A percentile compares a stretch with the other conserved stretches of the same genome.
These are phyloP conservation scores for Cremastobaeus sp. DNA, from an alignment of 2,888 invertebrate species.

Conservation along the genomic window DNA sequence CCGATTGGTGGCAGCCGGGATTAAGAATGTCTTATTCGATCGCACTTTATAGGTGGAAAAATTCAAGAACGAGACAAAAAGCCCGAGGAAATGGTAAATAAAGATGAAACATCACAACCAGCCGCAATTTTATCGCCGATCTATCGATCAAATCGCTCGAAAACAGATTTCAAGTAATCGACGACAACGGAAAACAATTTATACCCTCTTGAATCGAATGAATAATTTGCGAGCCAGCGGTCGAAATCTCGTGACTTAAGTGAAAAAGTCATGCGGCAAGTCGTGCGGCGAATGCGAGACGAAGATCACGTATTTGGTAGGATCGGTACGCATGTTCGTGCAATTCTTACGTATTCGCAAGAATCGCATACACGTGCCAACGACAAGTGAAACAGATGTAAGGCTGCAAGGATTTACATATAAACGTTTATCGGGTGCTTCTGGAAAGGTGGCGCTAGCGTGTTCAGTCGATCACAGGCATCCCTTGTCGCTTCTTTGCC, in stretches of 20 bases:
- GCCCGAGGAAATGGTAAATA: background rate
- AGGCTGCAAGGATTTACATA: slow-evolving; percentile 57
- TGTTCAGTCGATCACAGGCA: slow-evolving; percentile 31
- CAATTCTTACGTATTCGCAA: slow-evolving; percentile 13
- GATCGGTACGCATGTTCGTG: slow-evolving; percentile 16
- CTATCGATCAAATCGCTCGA: no score
- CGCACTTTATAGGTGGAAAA: slow-evolving; percentile 11
- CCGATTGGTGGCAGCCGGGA: slow-evolving; percentile 17
- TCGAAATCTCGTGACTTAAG: slow-evolving; percentile 20
- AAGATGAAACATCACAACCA: no score
- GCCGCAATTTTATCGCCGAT: no score
- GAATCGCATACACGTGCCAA: slow-evolving; percentile 42
- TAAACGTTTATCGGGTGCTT: slow-evolving; percentile 58
- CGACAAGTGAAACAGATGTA: slow-evolving; percentile 59
- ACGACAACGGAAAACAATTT: no score
- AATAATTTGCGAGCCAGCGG: slow-evolving; percentile 36
- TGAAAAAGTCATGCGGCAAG: slow-evolving; percentile 8
- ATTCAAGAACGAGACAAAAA: background rate
- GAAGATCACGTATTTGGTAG: slow-evolving; percentile 17
- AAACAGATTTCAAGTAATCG: no score
- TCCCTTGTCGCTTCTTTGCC: slow-evolving; percentile 44
- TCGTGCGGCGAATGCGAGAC: slow-evolving; percentile 10
- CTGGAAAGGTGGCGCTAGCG: slow-evolving; percentile 60
- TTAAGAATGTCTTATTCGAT: slow-evolving; percentile 6
- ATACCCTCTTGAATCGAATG: no score